Evolutionary conservation across 2,797 vertebrate genomes (phyloP).

Genomic region (Notamacropus eugenii): DNA sequence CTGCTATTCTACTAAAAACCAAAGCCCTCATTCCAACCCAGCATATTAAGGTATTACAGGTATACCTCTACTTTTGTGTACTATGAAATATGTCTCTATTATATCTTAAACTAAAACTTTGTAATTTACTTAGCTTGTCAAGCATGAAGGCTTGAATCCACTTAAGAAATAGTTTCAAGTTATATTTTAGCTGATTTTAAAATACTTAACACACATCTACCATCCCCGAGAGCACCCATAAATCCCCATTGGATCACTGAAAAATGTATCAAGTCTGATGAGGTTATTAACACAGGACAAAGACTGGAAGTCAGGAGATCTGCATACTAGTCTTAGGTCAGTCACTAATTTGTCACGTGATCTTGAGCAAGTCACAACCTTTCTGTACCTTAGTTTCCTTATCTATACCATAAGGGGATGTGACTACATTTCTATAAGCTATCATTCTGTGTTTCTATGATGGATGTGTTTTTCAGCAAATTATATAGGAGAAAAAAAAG

Average conservation of each 20-base stretch:
- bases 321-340: not conserved
- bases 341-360: not conserved
- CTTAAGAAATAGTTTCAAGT: conserved; percentile 25
- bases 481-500: conserved; percentile 11
- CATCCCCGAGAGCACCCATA: conserved; percentile 2
- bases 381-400: not conserved
- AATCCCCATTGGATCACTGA: not conserved
- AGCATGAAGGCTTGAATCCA: conserved; percentile 7
- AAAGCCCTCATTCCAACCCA: conserved; percentile 28
- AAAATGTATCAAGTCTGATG: not conserved
- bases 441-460: conserved; percentile 27
- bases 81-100: not conserved
- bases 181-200: conserved; percentile 35
- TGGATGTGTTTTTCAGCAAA: conserved; percentile 4
- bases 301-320: not conserved
- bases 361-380: not conserved
- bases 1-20: conserved; percentile 45
- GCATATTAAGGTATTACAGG: conserved; percentile 35
- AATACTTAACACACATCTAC: not conserved
- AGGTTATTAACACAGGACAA: not conserved
- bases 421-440: not conserved
- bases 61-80: conserved; percentile 19
- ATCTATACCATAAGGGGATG: not conserved
- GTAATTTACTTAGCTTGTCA: conserved; percentile 33
- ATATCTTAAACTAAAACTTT: conserved; percentile 17